Base-by-base conservation (phyloP, 2,113 vertebrate species). In the Pogona vitticeps region DNA sequence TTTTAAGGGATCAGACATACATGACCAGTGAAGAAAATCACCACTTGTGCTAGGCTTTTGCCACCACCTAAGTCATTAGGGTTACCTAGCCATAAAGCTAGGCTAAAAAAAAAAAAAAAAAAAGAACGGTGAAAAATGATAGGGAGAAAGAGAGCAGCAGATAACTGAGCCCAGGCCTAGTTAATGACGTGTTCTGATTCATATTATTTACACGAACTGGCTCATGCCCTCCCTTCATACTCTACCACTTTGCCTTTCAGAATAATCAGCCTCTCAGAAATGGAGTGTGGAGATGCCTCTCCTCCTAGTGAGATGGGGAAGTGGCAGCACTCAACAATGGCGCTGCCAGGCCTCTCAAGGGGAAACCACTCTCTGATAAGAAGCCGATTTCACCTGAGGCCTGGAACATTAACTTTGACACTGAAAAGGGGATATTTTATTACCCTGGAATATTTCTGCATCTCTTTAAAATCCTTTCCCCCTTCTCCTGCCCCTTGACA, bases 341-440 rank as follows among this genome's bases (percentile, higher is more conserved):
- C 61, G 80, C 75, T 83, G 52, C 67, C 33, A n/a, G 89, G 68
- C 59, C 89, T 91, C 91, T 93, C 93, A 42, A 86, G 92, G 88
- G 93, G 91, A 67, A 77, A 84, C 61, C 1, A 12, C 84, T 46
- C 84, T 85, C 79, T 91, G 86, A 91, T 86, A 88, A 88, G 88
- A 80, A 90, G 71, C 81, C 0, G 3, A 78, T 92, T 93, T 94
- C 90, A 94, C 92, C 92, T 68, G 40, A 90, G 88, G 91, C 87
- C 92, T 90, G 94, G 88, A 91, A 94, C 93, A 92, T 94, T 93
- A 93, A 94, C 88, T 93, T 90, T 80, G 82, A 94, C 92, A 90
- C 88, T 83, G 89, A 92, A 90, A 93, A 88, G 82, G 68, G 86
- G 92, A 86, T 94, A 89, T 91, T 95, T 94, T 95, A 94, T 95